These are phyloP conservation scores for Pogonocherus hispidulus DNA, from an alignment of 2,888 invertebrate species.

Conservation along the genomic window DNA sequence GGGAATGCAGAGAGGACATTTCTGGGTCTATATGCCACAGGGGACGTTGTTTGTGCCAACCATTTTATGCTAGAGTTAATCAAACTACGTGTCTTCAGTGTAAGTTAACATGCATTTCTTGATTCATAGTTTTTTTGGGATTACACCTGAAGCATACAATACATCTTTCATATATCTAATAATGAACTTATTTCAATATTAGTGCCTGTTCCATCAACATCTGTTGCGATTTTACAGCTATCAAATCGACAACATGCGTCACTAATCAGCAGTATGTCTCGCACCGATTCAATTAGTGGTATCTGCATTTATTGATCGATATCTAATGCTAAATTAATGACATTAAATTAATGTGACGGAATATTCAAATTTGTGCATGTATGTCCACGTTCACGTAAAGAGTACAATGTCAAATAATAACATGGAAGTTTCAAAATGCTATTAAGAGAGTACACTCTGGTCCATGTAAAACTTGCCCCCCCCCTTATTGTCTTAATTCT, in stretches of 20 bases:
- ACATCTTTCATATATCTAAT: no score
- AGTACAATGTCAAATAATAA: no score
- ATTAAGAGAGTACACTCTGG: no score
- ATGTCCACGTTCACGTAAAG: no score
- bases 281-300: conserved; percentile 3
- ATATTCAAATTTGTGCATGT: not conserved
- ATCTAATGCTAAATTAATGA: not conserved
- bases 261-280: conserved; percentile 7
- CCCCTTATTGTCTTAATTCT: no score
- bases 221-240: conserved; percentile 21
- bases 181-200: not conserved
- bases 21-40: conserved; percentile 76
- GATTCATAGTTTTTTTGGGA: no score
- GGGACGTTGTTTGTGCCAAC: conserved; percentile 85
- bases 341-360: not conserved
- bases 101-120: no score
- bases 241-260: conserved; percentile 5
- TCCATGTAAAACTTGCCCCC: no score
- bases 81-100: conserved; percentile 86
- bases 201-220: not conserved
- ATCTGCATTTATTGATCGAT: conserved; percentile 12
- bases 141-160: no score
- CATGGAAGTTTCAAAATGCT: no score
- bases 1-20: conserved; percentile 75
- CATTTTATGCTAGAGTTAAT: conserved; percentile 86